A percentile compares a stretch with the other conserved stretches of the same genome.
phyloP scores from a whole-genome alignment of 2,888 invertebrate species.

The Vanessa cardui region DNA sequence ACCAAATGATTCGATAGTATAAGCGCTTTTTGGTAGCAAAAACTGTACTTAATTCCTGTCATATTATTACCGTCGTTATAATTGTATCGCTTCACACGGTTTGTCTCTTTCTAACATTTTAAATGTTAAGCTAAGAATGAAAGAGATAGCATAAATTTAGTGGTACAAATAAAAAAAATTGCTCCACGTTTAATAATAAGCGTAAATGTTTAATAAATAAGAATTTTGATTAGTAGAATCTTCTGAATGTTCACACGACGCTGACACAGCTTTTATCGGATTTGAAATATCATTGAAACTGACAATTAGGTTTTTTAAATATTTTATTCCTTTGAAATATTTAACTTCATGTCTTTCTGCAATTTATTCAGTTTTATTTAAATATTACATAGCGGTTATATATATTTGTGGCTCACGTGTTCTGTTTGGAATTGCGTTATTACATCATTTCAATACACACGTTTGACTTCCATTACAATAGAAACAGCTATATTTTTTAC shows the following conservation, averaged over 20 bases:
- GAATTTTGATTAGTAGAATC: conserved; percentile 7
- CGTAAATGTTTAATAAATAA: conserved; percentile 7
- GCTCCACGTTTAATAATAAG: conserved; percentile 1
- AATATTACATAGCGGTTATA: neutral
- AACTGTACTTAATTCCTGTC: conserved; percentile 5
- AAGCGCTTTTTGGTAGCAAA: conserved; percentile 36
- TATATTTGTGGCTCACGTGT: no score
- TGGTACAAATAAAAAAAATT: neutral
- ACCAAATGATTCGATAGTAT: conserved; percentile 74
- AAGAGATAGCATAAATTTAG: neutral
- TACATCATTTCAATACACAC: no score
- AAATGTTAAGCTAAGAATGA: neutral
- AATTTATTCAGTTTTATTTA: neutral
- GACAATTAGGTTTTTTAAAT: neutral
- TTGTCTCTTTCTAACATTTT: neutral
- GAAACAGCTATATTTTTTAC: no score
- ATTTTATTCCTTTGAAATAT: neutral
- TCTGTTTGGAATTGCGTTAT: no score
- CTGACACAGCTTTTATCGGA: neutral
- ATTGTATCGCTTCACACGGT: conserved; percentile 1
- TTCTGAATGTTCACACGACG: conserved; percentile 3
- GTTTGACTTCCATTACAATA: no score
- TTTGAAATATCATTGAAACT: neutral
- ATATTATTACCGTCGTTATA: neutral
- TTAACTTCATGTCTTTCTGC: neutral